A percentile compares a stretch with the other conserved stretches of the same genome.
Conservation (phyloP, 2,888 invertebrate genomes). For the Zygothrica quintamaculata region DNA sequence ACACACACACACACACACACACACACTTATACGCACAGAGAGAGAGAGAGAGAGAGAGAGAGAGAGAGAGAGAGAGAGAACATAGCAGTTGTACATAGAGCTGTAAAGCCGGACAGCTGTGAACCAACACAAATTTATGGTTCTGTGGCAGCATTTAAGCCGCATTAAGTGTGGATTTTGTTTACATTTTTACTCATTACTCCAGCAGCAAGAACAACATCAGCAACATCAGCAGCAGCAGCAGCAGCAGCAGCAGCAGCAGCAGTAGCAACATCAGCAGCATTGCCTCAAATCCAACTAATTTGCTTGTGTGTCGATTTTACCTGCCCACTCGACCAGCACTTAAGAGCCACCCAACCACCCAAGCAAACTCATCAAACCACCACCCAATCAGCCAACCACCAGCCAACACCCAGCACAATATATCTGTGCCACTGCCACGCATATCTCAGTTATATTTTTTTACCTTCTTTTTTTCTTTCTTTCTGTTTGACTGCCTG, state of each 20-base stretch:
- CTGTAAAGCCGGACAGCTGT: background rate
- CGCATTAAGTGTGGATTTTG: slow-evolving; percentile 68
- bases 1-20: too few relatives aligned
- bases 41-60: background rate
- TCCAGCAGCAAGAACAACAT: slow-evolving; percentile 13
- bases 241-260: background rate
- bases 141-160: slow-evolving; percentile 58
- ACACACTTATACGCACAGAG: too few relatives aligned
- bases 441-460: too few relatives aligned
- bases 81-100: background rate
- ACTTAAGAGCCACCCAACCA: background rate
- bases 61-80: background rate
- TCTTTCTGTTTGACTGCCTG: background rate
- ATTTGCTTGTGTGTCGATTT: slow-evolving; percentile 56
- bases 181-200: slow-evolving; percentile 63
- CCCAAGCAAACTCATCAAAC: background rate
- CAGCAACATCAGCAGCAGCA: slow-evolving; percentile 8
- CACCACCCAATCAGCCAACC: background rate
- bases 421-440: too few relatives aligned
- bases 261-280: background rate
- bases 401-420: too few relatives aligned
- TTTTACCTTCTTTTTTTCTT: too few relatives aligned
- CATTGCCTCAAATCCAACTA: slow-evolving; percentile 53
- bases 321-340: slow-evolving; percentile 2
- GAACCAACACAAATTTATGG: slow-evolving; percentile 34